These are phyloP conservation scores for Strigamia maritima DNA, from an alignment of 2,888 invertebrate genomes.

Conservation along the genomic window DNA sequence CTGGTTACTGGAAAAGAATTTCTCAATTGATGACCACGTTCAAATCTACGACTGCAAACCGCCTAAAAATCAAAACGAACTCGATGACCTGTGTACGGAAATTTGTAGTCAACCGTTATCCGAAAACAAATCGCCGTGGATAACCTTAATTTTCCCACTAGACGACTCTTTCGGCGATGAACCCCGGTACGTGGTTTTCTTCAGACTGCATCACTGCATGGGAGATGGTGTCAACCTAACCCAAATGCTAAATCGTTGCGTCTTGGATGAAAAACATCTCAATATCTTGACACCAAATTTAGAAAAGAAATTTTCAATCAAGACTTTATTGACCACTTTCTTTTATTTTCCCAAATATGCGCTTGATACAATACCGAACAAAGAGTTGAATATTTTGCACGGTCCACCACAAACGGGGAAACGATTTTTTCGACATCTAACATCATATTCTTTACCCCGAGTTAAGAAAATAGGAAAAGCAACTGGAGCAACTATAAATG, in stretches of 20 bases:
- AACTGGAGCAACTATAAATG: not conserved
- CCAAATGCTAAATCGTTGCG: not conserved
- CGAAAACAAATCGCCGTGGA: not conserved
- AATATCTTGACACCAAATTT: not conserved
- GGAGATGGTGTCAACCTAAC: not conserved
- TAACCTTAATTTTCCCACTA: not conserved
- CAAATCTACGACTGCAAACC: not conserved
- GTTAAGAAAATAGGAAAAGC: not conserved
- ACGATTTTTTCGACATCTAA: not conserved
- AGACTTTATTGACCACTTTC: not conserved
- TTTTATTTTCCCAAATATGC: not conserved
- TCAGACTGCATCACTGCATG: not conserved
- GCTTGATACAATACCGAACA: not conserved
- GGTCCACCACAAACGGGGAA: not conserved
- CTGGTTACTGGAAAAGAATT: not conserved
- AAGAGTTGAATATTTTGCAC: not conserved
- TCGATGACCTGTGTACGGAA: not conserved
- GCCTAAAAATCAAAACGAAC: not conserved
- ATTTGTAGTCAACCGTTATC: not conserved
- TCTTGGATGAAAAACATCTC: not conserved
- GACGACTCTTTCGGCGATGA: not conserved
- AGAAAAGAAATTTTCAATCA: not conserved
- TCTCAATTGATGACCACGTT: not conserved
- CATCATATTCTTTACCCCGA: too few species aligned
- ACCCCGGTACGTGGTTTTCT: not conserved